A percentile compares a stretch with the other conserved stretches of the same genome.
Evolutionary conservation across 2,113 vertebrate species (phyloP).

Genomic region (Petroica traversi): DNA sequence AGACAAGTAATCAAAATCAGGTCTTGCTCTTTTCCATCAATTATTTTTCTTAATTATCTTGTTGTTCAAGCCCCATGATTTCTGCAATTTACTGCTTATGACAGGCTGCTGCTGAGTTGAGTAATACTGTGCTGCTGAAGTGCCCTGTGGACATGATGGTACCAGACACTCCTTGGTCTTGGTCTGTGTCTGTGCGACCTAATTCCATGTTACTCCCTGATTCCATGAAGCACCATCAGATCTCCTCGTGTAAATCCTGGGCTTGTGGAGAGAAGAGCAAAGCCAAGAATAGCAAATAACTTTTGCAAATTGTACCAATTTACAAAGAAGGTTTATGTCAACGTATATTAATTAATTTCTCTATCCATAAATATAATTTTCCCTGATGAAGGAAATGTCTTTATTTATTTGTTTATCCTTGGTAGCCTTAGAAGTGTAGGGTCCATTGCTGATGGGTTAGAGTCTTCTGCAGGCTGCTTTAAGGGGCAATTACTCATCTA

Average conservation of each 20-base stretch:
- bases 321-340: background rate
- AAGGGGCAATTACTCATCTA: background rate
- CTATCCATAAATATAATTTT: background rate
- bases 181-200: background rate
- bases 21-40: background rate
- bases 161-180: background rate
- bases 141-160: accelerated
- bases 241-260: background rate
- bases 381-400: background rate
- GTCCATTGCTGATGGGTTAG: background rate
- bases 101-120: background rate
- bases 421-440: background rate
- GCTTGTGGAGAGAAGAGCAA: background rate
- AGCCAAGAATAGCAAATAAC: background rate
- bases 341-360: background rate
- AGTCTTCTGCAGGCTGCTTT: background rate
- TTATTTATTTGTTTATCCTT: background rate
- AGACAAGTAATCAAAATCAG: background rate
- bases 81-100: background rate
- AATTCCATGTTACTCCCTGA: background rate
- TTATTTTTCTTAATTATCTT: background rate
- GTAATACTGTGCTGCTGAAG: background rate
- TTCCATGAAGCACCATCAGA: background rate
- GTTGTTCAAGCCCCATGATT: background rate
- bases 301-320: background rate